Evolutionary conservation across 2,113 vertebrate genomes (phyloP), one percentile per base, ranked within the genome.

Genomic region (Nothocercus nigrocapillus): DNA sequence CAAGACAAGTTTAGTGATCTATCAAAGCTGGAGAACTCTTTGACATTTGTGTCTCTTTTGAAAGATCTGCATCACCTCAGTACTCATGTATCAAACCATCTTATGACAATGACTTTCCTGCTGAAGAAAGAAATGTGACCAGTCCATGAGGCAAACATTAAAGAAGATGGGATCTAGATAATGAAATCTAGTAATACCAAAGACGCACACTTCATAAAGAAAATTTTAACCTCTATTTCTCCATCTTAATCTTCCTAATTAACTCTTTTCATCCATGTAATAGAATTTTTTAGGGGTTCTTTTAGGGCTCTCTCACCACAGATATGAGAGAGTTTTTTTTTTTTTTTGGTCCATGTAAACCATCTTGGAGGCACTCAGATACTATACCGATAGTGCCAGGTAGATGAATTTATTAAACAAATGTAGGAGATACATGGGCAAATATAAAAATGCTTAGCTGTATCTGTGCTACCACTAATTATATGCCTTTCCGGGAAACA

Each of bases 221-320:
- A 70, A 11, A 19, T 2, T 24, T 2, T 8, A 42, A 56, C 81
- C 20, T 51, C 30, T 59, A 32, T 56, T 67, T 90, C 12, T 78
- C 6, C 14, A 36, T 88, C 77, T 83, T n/a, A 77, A 16, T 40
- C 11, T 68, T 75, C 0, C 0, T 61, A 67, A 84, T 68, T 42
- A 64, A 22, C 7, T 66, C 47, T 73, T 58, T 51, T 49, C 4
- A 61, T 63, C 5, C 3, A 24, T 53, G 62, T 18, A 5, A 28
- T 25, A 72, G 2, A 2, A 40, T n/a, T 11, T 40, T 64, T 79
- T 74, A 45, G 53, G 4, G 13, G 2, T 0, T 19, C 1, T 75
- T 82, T 42, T 11, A 32, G 4, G 14, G 47, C 30, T 66, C 6
- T 78, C 3, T 75, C 10, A 2, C 8, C 38, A 18, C 72, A 58